Percentiles rank a stretch among this genome's conserved stretches.
These are phyloP conservation scores for Hydrochoerus hydrochaeris DNA, from an alignment of 2,113 vertebrate genomes.

Conservation along the genomic window DNA sequence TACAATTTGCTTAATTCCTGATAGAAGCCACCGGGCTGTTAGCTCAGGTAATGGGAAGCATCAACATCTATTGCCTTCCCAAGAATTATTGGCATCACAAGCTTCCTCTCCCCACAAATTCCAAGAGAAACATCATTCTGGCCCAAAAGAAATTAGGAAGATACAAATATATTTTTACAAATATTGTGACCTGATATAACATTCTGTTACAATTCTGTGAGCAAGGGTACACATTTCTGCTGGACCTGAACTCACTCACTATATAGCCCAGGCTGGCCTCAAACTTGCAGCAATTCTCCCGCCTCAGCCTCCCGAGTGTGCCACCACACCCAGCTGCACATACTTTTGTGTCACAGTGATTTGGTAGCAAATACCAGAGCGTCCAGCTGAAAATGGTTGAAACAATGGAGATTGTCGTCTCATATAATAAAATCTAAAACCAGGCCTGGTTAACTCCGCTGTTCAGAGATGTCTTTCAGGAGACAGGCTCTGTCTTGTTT, in stretches of 20 bases:
- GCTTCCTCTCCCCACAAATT: background rate
- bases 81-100: background rate
- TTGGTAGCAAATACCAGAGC: too few species aligned
- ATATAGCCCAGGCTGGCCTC: background rate
- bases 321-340: background rate
- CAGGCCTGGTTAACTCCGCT: background rate
- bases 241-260: background rate
- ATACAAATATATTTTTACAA: background rate
- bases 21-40: background rate
- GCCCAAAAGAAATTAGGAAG: background rate
- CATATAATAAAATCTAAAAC: fast-evolving
- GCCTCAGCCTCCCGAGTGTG: background rate
- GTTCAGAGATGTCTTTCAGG: background rate
- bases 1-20: background rate
- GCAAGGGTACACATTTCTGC: background rate
- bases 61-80: background rate
- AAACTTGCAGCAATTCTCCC: background rate
- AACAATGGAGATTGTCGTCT: background rate
- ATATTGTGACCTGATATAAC: background rate
- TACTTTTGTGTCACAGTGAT: background rate
- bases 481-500: background rate
- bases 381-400: background rate
- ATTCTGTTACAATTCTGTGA: background rate
- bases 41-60: background rate
- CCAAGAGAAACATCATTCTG: background rate